Conservation (phyloP, 2,113 vertebrate genomes). For the Craseonycteris thonglongyai region DNA sequence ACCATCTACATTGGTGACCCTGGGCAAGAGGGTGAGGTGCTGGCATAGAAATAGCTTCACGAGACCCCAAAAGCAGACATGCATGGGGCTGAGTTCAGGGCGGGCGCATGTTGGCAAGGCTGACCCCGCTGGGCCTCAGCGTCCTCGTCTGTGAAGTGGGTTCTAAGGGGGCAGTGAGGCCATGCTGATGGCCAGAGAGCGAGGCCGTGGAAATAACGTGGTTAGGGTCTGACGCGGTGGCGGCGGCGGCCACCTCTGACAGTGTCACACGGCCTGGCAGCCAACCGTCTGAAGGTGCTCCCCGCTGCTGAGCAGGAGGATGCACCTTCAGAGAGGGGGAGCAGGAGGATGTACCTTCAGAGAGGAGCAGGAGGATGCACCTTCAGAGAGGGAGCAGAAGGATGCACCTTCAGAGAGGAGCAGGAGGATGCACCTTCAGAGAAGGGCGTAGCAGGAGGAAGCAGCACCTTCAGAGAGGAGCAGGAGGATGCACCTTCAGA, state of each 20-base stretch:
- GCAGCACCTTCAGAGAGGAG: not conserved
- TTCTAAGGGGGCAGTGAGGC: not conserved
- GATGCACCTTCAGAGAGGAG: not conserved
- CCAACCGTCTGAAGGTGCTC: not conserved
- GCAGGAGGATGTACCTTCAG: too few relatives aligned
- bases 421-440: too few relatives aligned
- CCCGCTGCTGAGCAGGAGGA: not conserved
- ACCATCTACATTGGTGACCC: not conserved
- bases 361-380: not conserved
- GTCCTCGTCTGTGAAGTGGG: not conserved
- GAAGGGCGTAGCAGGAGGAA: too few relatives aligned
- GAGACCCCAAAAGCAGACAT: not conserved
- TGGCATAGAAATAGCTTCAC: not conserved
- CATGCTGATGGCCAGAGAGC: not conserved
- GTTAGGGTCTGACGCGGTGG: not conserved
- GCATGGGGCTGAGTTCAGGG: not conserved
- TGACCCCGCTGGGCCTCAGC: not conserved
- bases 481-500: not conserved
- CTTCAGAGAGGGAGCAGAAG: too few relatives aligned
- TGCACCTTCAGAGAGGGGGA: too few relatives aligned
- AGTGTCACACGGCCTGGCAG: not conserved
- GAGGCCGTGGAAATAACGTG: not conserved
- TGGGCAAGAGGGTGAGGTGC: not conserved
- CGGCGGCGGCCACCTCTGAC: not conserved
- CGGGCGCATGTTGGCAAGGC: not conserved